Evolutionary conservation across 2,797 vertebrate species (phyloP).

Genomic region (Ciconia nigra): DNA sequence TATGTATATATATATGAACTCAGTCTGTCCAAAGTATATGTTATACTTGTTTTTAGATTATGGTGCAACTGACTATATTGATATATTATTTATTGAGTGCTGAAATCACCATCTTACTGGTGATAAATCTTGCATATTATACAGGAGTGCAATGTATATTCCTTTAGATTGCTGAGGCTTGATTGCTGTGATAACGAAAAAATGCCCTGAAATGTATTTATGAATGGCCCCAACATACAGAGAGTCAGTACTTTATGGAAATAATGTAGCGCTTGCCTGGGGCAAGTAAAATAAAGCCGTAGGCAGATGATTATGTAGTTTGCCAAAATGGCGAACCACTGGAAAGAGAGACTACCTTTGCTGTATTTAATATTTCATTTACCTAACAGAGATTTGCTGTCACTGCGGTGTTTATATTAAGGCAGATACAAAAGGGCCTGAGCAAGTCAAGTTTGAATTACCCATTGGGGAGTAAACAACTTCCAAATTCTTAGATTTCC

Average conservation of each 20-base stretch:
- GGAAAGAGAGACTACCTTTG: slow-evolving; percentile 58
- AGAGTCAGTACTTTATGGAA: slow-evolving; percentile 35
- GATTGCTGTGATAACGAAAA: slow-evolving; percentile 66
- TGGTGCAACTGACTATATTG: slow-evolving; percentile 79
- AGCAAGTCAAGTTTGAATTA: slow-evolving; percentile 68
- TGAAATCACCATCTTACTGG: slow-evolving; percentile 75
- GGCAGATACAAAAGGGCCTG: slow-evolving; percentile 51
- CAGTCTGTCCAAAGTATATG: slow-evolving; percentile 80
- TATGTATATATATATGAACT: slow-evolving; percentile 78
- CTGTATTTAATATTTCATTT: slow-evolving; percentile 31
- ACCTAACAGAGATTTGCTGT: neutral
- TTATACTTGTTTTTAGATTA: slow-evolving; percentile 80
- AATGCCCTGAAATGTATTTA: slow-evolving; percentile 57
- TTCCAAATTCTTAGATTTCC: slow-evolving; percentile 38
- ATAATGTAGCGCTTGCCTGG: slow-evolving; percentile 57
- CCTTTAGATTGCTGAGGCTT: slow-evolving; percentile 80
- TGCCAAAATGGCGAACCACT: slow-evolving; percentile 10
- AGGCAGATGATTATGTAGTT: slow-evolving; percentile 13
- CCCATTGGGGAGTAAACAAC: slow-evolving; percentile 52
- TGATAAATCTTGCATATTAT: slow-evolving; percentile 75
- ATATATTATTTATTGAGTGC: slow-evolving; percentile 84
- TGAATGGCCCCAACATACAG: slow-evolving; percentile 37
- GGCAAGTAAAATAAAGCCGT: slow-evolving; percentile 61
- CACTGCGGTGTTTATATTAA: slow-evolving; percentile 36
- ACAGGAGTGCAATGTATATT: slow-evolving; percentile 82